Evolutionary conservation across 2,797 vertebrate species (phyloP), one percentile per base, ranked within the genome.

Genomic region (Myripristis murdjan): DNA sequence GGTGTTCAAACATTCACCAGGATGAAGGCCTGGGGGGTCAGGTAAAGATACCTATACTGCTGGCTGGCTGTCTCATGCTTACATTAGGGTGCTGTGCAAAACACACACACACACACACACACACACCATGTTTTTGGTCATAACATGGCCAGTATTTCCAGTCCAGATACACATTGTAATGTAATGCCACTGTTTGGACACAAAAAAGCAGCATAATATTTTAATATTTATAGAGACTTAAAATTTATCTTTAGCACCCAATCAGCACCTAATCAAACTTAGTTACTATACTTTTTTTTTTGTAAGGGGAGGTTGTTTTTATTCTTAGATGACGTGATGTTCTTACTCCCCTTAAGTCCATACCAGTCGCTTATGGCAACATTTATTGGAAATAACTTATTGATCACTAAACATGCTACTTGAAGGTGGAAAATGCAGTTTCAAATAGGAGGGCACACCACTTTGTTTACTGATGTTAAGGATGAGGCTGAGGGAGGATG

Each of bases 1-100:
- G 54, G 75, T 56, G 39, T 76, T 66, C 47, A 77, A 78, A 88
- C 69, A 76, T 48, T 61, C 48, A 52, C 4, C 33, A 28, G n/a
- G n/a, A 54, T 51, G 39, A 55, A 23, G 63, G 58, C 79, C 71
- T 56, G 44, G 67, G 47, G 80, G 73, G 60, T 63, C 43, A 63
- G 46, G 41, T 51, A n/a, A 31, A 70, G 54, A 14, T 33, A 60
- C 41, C n/a, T 14, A 39, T 52, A 15, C 12, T 22, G 1, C 35
- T 41, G 31, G 48, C 24, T 1, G 16, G 55, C 22, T 37, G 43
- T 47, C 22, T 18, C 54, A 51, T 12, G 10, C 20, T 35, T 37
- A 4, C n/a, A 24, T 0, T 15, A 35, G 16, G 15, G 4, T 64
- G 64, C 44, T 58, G 16, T 39, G 35, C 3, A 39, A 39, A 6